Evolutionary conservation across 2,113 vertebrate species (phyloP).

Genomic region (Ibidorhyncha struthersii): DNA sequence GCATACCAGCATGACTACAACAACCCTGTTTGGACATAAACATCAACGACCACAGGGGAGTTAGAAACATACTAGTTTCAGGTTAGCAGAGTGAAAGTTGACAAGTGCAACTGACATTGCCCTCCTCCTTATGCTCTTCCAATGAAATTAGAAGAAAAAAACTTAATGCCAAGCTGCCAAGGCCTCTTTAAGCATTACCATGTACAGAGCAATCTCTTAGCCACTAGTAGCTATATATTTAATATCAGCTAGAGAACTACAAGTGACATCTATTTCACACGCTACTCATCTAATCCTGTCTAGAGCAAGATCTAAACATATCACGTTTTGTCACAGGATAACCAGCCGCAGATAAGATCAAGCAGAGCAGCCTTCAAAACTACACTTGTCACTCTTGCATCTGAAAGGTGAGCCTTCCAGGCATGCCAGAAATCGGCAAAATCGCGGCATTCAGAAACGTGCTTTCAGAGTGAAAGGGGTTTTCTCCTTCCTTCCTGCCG

Average conservation of each 20-base stretch:
- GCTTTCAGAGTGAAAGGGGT: background rate
- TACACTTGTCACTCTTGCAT: background rate
- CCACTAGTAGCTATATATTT: background rate
- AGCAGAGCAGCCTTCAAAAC: background rate
- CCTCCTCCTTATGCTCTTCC: background rate
- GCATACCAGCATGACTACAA: background rate
- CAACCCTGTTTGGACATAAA: background rate
- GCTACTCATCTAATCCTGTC: background rate
- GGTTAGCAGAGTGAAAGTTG: background rate
- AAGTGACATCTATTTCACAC: background rate
- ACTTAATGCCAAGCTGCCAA: background rate
- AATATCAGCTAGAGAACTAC: background rate
- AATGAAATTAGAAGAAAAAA: background rate
- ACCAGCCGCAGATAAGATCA: background rate
- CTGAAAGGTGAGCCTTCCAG: constrained; percentile 1
- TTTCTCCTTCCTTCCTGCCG: background rate
- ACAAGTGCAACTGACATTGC: background rate
- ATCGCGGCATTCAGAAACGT: background rate
- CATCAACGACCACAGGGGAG: fast-evolving
- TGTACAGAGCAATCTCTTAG: background rate
- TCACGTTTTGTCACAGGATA: background rate
- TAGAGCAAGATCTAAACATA: constrained; percentile 10
- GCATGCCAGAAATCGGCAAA: background rate
- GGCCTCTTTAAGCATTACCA: background rate
- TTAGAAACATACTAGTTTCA: background rate